phyloP scores from a whole-genome alignment of 2,888 invertebrate species.

The Alviniconcha strummeri region DNA sequence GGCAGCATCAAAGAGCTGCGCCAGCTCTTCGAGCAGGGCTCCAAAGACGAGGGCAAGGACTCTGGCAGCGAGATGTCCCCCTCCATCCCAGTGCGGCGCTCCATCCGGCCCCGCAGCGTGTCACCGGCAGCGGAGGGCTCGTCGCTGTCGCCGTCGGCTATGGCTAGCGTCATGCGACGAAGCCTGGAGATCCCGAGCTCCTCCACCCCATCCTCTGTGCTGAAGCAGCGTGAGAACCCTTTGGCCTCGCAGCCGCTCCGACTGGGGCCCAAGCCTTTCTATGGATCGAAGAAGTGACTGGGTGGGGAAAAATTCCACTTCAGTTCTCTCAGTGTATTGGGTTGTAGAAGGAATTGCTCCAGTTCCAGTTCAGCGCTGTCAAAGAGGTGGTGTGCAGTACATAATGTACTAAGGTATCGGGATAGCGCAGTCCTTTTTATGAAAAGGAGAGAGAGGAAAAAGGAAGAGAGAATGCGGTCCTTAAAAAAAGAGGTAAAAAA shows the following conservation, averaged over 20 bases:
- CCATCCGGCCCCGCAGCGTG: slow-evolving; percentile 23
- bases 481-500: too few relatives aligned
- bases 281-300: slow-evolving; percentile 55
- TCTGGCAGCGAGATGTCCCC: slow-evolving; percentile 18
- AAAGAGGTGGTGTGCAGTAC: background rate
- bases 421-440: background rate
- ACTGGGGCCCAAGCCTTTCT: slow-evolving; percentile 67
- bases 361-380: background rate
- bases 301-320: too few relatives aligned
- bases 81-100: background rate
- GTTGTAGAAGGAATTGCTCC: background rate
- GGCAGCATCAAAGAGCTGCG: slow-evolving; percentile 67
- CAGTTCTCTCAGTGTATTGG: background rate
- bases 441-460: background rate
- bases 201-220: slow-evolving; percentile 37
- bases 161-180: slow-evolving; percentile 29
- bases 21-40: slow-evolving; percentile 59
- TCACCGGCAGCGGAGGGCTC: slow-evolving; percentile 21
- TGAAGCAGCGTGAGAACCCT: slow-evolving; percentile 33
- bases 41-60: slow-evolving; percentile 33
- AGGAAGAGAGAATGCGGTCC: background rate
- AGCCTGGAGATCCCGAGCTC: slow-evolving; percentile 58
- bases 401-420: background rate
- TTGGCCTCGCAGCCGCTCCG: slow-evolving; percentile 54
- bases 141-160: slow-evolving; percentile 9